Evolutionary conservation across 2,888 invertebrate species (phyloP).

Genomic region (Isoperla grammatica): DNA sequence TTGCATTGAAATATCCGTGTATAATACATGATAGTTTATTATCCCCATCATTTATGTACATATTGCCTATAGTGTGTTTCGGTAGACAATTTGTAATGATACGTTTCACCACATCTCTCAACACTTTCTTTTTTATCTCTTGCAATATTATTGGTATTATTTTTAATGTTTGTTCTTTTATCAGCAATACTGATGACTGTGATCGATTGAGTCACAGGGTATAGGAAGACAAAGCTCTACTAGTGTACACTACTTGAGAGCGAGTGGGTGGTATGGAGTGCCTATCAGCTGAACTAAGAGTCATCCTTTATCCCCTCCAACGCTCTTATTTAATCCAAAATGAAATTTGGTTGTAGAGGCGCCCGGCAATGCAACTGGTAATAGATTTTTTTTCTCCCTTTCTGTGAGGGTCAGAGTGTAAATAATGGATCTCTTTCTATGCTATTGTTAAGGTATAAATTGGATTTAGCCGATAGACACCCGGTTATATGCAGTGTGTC

Average conservation of each 20-base stretch:
- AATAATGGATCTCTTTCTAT: constrained; percentile 42
- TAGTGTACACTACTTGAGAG: neutral
- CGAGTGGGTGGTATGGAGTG: neutral
- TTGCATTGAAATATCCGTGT: too few relatives aligned
- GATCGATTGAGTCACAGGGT: too few relatives aligned
- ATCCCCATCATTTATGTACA: too few relatives aligned
- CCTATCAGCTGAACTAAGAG: constrained; percentile 2
- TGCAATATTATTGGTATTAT: too few relatives aligned
- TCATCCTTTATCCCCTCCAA: constrained; percentile 10
- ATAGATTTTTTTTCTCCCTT: constrained; percentile 29
- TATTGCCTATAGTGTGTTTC: too few relatives aligned
- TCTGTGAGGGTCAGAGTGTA: constrained; percentile 37
- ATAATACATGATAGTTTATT: too few relatives aligned
- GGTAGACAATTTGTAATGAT: too few relatives aligned
- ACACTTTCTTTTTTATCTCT: too few relatives aligned
- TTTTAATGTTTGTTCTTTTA: too few relatives aligned
- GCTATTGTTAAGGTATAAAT: constrained; percentile 42
- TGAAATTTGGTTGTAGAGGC: constrained; percentile 28
- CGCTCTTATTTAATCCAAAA: constrained; percentile 30
- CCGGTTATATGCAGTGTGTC: constrained; percentile 17
- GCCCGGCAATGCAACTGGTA: constrained; percentile 26
- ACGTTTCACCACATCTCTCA: too few relatives aligned
- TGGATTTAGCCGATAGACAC: constrained; percentile 37
- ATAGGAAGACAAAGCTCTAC: too few relatives aligned
- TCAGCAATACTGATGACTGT: too few relatives aligned